These are phyloP conservation scores for Enteromius trimaculatus DNA, from an alignment of 2,797 vertebrate genomes.

Conservation along the genomic window DNA sequence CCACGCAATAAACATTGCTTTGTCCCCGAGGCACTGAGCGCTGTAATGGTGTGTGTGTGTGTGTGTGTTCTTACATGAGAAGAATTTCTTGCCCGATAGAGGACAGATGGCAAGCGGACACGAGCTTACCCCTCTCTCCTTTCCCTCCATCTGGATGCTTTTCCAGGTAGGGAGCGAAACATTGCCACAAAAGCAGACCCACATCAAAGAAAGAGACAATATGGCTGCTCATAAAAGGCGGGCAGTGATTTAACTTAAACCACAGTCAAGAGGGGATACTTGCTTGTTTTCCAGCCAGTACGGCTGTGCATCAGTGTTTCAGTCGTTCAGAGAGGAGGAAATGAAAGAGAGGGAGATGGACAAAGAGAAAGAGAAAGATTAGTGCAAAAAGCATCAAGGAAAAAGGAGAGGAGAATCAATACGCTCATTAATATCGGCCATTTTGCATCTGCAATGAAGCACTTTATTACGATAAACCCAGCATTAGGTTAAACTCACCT, in stretches of 20 bases:
- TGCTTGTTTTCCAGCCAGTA: conserved; percentile 69
- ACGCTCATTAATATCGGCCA: not conserved
- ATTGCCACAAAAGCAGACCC: conserved; percentile 56
- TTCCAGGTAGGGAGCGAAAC: conserved; percentile 69
- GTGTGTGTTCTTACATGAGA: conserved; percentile 50
- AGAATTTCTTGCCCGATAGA: conserved; percentile 61
- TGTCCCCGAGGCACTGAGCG: conserved; percentile 42
- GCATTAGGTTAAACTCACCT: not conserved
- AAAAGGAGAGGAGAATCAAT: not conserved
- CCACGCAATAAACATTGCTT: conserved; percentile 26
- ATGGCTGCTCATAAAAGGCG: conserved; percentile 69
- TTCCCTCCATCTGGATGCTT: conserved; percentile 73
- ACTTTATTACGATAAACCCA: not conserved
- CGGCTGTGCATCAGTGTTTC: conserved; percentile 40
- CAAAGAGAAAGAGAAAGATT: conserved; percentile 28
- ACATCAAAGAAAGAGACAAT: conserved; percentile 73
- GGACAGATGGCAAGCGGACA: conserved; percentile 74
- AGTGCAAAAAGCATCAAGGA: conserved; percentile 9
- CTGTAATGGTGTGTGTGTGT: conserved; percentile 12
- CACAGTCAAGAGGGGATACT: conserved; percentile 66
- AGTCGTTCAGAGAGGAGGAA: conserved; percentile 35
- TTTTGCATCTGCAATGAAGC: not conserved
- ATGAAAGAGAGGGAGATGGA: not conserved
- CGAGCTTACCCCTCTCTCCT: conserved; percentile 56
- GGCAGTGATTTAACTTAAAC: conserved; percentile 66